Evolutionary conservation across 2,113 vertebrate genomes (phyloP).

Genomic region (Ivindomyrus marchei): DNA sequence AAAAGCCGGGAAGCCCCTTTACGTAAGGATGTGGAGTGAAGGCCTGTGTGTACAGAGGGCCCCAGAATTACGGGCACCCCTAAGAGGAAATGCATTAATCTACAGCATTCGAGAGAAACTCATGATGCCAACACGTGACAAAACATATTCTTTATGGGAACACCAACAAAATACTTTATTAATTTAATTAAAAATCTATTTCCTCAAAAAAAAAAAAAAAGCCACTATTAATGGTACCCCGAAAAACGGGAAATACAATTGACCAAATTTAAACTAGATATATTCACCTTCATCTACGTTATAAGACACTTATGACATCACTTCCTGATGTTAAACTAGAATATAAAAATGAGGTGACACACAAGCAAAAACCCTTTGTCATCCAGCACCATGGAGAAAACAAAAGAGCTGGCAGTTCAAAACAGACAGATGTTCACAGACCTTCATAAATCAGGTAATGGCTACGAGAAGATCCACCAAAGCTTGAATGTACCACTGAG

Average conservation of each 20-base stretch:
- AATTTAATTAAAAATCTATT: not conserved
- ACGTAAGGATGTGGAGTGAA: not conserved
- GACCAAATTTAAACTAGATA: not conserved
- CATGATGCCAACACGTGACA: not conserved
- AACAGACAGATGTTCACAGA: not conserved
- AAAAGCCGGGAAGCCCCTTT: no score
- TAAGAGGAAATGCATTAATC: not conserved
- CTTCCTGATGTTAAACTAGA: not conserved
- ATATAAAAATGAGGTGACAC: not conserved
- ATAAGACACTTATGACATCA: not conserved
- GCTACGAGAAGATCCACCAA: not conserved
- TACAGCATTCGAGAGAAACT: not conserved
- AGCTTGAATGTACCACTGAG: not conserved
- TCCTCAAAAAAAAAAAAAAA: not conserved
- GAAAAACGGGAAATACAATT: not conserved
- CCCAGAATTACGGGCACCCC: not conserved
- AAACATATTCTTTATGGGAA: not conserved
- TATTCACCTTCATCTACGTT: not conserved
- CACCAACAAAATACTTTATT: not conserved
- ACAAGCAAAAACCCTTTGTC: not conserved
- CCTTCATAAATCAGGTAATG: not conserved
- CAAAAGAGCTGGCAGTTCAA: not conserved
- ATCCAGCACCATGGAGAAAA: not conserved
- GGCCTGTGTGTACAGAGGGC: not conserved
- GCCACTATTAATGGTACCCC: not conserved